Percentiles rank a stretch among this genome's conserved stretches.
These are phyloP conservation scores for Misgurnus mizolepis DNA, from an alignment of 2,113 vertebrate species.

Conservation along the genomic window DNA sequence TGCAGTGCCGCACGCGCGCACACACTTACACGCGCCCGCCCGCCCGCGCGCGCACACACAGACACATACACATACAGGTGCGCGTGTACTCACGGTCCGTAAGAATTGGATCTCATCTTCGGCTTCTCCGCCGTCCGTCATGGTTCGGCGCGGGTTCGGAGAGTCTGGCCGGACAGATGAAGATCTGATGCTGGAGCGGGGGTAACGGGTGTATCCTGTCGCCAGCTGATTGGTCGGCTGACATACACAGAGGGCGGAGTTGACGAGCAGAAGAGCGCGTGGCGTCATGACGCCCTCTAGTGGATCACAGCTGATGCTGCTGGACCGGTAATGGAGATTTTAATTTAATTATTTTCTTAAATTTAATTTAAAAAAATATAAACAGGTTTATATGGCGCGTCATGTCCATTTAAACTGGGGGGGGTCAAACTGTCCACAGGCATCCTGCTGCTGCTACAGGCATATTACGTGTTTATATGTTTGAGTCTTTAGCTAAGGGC, in stretches of 20 bases:
- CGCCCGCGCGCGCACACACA: not conserved
- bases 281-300: conserved; percentile 49
- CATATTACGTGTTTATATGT: too few relatives aligned
- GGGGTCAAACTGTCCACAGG: too few relatives aligned
- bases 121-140: conserved; percentile 82
- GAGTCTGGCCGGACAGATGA: conserved; percentile 22
- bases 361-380: too few relatives aligned
- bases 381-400: too few relatives aligned
- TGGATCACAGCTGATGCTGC: not conserved
- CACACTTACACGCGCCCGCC: too few relatives aligned
- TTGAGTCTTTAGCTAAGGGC: too few relatives aligned
- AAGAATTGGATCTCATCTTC: conserved; percentile 86
- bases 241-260: conserved; percentile 54
- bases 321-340: not conserved
- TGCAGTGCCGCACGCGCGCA: not conserved
- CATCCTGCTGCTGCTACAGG: too few relatives aligned
- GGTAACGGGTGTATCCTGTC: conserved; percentile 39
- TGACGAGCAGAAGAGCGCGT: conserved; percentile 2
- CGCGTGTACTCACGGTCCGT: conserved; percentile 76
- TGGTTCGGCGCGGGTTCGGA: conserved; percentile 62
- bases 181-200: conserved; percentile 38
- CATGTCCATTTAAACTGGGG: too few relatives aligned
- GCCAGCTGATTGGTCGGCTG: conserved; percentile 50
- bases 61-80: not conserved
- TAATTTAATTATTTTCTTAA: too few relatives aligned